Evolutionary conservation across 2,888 invertebrate genomes (phyloP), one percentile per base, ranked within the genome.

Genomic region (Ochropleura leucogaster): DNA sequence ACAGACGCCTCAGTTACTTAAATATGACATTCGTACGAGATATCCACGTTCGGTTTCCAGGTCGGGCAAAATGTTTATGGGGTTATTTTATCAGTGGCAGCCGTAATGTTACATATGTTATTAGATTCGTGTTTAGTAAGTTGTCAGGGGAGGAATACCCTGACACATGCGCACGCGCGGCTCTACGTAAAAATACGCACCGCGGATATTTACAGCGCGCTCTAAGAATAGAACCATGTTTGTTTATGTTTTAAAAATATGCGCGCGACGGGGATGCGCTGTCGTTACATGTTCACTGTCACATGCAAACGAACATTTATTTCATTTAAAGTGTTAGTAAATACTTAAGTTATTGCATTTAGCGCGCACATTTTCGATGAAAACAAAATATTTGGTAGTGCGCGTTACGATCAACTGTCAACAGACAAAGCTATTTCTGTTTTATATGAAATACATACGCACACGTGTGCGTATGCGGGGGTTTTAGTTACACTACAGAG

Each of bases 241-340:
- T 83, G 79, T 85, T 86, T 87, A 74, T 73, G 74, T 80, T 82
- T 76, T 80, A 72, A 74, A 82, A 79, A 81, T 82, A 86, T 53
- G 63, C 42, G 55, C 63, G 18, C 60, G 40, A 12, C 49, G 67
- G 51, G 42, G 42, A 49, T 63, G 59, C 70, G 20, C 14, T 57
- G 60, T 59, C 65, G 20, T 40, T 57, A 55, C 44, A 20, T 59
- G 44, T 59, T 68, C 46, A 76, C 65, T 20, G 51, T 55, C 68
- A 44, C 10, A 30, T 7, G 42, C 14, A 30, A 49, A 53, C 16
- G 16, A 40, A 16, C 16, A 1, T 30, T 46, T 46, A 46, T 46
- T 47, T 30, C 30, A 30, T n/a, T n/a, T n/a, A 30, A 4, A 44
- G 4, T 60, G 7, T 42, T 16, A 30, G 53, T n/a, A 10, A 42